These are phyloP conservation scores for Thunnus thynnus DNA, from an alignment of 2,113 vertebrate genomes.

Conservation along the genomic window DNA sequence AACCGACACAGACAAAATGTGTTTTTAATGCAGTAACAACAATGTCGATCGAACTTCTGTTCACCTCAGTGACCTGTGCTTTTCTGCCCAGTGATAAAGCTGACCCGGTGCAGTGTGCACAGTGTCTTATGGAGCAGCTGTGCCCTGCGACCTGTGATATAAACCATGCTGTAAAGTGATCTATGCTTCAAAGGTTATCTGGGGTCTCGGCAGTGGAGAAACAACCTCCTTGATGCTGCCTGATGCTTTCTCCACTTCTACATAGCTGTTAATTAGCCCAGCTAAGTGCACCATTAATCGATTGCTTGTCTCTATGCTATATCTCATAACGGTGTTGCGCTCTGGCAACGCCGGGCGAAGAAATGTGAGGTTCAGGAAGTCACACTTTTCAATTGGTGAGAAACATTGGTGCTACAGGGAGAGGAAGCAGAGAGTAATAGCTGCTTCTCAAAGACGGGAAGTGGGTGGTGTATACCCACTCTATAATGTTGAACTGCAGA, in stretches of 20 bases:
- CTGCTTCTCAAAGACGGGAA: conserved; percentile 32
- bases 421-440: conserved; percentile 35
- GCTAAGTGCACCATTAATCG: conserved; percentile 87
- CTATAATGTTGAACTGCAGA: background rate
- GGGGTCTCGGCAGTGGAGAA: conserved; percentile 60
- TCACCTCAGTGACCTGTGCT: conserved; percentile 22
- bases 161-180: conserved; percentile 68
- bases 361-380: conserved; percentile 79
- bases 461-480: conserved; percentile 5
- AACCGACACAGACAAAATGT: conserved; percentile 4
- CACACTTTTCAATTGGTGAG: conserved; percentile 57
- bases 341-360: conserved; percentile 61
- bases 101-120: conserved; percentile 16
- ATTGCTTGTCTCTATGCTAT: conserved; percentile 80
- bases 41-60: conserved; percentile 11
- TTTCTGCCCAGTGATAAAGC: conserved; percentile 3
- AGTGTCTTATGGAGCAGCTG: conserved; percentile 15
- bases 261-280: conserved; percentile 84
- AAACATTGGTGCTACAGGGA: conserved; percentile 45
- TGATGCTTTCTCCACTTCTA: conserved; percentile 72
- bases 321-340: conserved; percentile 80
- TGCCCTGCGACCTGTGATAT: conserved; percentile 39
- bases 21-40: conserved; percentile 14
- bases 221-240: conserved; percentile 66
- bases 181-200: conserved; percentile 65